These are phyloP conservation scores for Acridotheres tristis DNA, from an alignment of 2,797 vertebrate species.

Conservation along the genomic window DNA sequence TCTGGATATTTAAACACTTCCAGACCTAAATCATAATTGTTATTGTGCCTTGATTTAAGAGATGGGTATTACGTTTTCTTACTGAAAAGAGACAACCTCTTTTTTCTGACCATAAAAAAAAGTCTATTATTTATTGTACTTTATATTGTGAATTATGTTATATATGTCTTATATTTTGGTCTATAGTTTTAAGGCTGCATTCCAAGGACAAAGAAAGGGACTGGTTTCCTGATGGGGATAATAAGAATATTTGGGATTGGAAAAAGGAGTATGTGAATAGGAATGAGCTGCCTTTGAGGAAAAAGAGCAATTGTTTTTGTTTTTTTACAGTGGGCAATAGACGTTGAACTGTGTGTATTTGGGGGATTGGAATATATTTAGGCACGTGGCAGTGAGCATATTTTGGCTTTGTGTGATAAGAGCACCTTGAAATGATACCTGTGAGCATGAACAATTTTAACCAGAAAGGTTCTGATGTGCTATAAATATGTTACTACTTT, in stretches of 20 bases:
- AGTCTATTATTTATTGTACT: neutral
- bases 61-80: neutral
- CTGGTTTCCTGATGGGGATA: neutral
- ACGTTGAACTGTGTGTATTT: neutral
- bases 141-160: neutral
- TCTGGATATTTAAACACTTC: neutral
- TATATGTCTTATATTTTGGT: neutral
- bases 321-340: neutral
- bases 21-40: neutral
- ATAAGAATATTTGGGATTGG: neutral
- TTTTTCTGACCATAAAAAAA: neutral
- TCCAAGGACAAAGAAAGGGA: neutral
- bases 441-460: neutral
- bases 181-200: neutral
- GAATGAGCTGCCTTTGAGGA: neutral
- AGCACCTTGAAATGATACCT: neutral
- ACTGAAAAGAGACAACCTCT: neutral
- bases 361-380: neutral
- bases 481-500: neutral
- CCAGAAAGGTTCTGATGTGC: neutral
- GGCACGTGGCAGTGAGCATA: neutral
- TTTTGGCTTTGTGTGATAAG: neutral
- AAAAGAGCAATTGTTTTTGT: neutral
- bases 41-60: neutral
- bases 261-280: neutral